These are phyloP conservation scores for Coptotermes formosanus DNA, from an alignment of 1,140 invertebrate species.

Conservation along the genomic window DNA sequence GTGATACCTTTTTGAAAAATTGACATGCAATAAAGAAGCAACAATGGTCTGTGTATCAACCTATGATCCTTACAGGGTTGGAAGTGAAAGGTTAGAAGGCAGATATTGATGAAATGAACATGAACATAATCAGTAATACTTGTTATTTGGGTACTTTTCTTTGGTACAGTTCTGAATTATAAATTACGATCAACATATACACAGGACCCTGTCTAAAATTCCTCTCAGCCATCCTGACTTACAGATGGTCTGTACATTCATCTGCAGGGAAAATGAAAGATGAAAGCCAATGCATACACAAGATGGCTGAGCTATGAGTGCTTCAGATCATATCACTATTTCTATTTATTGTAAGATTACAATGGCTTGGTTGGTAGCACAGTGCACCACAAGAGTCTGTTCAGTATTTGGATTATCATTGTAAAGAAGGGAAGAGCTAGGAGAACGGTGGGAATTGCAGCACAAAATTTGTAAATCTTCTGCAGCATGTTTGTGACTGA, in stretches of 20 bases:
- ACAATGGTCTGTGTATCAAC: too few relatives aligned
- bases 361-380: not conserved
- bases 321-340: not conserved
- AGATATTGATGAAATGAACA: not conserved
- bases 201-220: conserved; percentile 2
- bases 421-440: too few relatives aligned
- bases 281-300: not conserved
- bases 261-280: not conserved
- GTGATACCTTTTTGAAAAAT: too few relatives aligned
- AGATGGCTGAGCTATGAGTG: not conserved
- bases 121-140: not conserved
- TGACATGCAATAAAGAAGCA: too few relatives aligned
- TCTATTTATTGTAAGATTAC: not conserved
- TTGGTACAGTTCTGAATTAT: not conserved
- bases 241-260: not conserved
- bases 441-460: too few relatives aligned
- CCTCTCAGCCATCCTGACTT: not conserved
- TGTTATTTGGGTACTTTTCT: not conserved
- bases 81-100: too few relatives aligned
- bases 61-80: too few relatives aligned
- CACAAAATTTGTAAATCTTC: too few relatives aligned
- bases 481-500: too few relatives aligned
- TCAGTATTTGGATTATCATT: too few relatives aligned
- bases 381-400: not conserved
- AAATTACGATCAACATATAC: not conserved